Percentiles rank a stretch among this genome's conserved stretches.
Evolutionary conservation across 2,888 invertebrate genomes (phyloP).

Genomic region (Amblyjoppa proteus): DNA sequence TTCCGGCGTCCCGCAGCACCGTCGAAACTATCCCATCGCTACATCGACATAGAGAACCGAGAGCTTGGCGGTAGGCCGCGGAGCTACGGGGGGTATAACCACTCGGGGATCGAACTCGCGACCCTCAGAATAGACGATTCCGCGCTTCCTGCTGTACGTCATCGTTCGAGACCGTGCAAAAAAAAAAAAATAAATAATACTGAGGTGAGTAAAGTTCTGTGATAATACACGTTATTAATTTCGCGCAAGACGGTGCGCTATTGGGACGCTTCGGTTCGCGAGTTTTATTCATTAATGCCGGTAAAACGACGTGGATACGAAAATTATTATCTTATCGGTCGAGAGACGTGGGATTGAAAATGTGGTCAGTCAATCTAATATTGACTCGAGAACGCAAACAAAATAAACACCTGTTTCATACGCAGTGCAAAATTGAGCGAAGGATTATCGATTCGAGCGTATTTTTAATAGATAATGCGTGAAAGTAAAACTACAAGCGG

Average conservation of each 20-base stretch:
- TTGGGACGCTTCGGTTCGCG: neutral
- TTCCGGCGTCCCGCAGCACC: conserved; percentile 18
- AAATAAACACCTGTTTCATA: neutral
- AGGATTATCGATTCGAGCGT: neutral
- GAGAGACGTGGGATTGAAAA: neutral
- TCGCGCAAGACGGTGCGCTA: neutral
- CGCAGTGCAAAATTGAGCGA: neutral
- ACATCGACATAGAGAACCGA: neutral
- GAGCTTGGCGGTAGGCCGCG: conserved; percentile 30
- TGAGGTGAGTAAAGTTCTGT: conserved; percentile 37
- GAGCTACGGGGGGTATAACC: conserved; percentile 71
- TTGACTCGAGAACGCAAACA: neutral
- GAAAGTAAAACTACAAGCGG: neutral
- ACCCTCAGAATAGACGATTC: conserved; percentile 73
- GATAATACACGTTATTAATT: neutral
- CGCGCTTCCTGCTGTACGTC: conserved; percentile 65
- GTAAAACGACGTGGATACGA: neutral
- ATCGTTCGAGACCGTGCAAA: conserved; percentile 27
- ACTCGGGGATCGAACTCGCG: conserved; percentile 76
- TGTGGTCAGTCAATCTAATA: neutral
- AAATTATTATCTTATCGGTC: neutral
- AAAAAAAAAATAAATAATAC: conserved; percentile 6
- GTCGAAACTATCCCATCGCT: conserved; percentile 48
- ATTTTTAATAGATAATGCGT: neutral
- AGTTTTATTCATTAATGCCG: neutral